Conservation (phyloP, 1,140 invertebrate species). For the Wiebesia pumilae region DNA sequence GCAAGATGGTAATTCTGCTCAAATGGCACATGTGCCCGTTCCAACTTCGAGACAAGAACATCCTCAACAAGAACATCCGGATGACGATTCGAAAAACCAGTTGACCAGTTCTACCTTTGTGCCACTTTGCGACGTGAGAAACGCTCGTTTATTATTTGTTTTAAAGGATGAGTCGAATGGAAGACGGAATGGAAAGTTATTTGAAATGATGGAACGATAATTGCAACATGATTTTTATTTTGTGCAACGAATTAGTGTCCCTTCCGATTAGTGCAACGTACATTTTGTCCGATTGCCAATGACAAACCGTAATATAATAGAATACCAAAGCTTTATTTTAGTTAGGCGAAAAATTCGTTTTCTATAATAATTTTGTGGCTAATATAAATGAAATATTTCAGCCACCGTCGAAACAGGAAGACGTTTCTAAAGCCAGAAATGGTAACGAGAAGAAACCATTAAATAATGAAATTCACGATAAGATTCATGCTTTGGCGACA, state of each 20-base stretch:
- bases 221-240: too few relatives aligned
- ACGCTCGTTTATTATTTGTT: not conserved
- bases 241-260: too few relatives aligned
- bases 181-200: too few relatives aligned
- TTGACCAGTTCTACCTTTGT: not conserved
- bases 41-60: not conserved
- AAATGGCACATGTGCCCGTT: not conserved
- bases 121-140: conserved; percentile 37
- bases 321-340: too few relatives aligned
- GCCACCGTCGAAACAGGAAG: conserved; percentile 17
- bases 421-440: not conserved
- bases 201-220: too few relatives aligned
- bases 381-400: conserved; percentile 37
- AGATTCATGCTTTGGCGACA: not conserved
- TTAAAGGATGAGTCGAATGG: not conserved
- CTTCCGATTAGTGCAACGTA: too few relatives aligned
- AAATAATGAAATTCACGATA: not conserved
- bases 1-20: conserved; percentile 58
- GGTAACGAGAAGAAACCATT: too few relatives aligned
- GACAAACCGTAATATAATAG: too few relatives aligned
- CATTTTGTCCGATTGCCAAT: too few relatives aligned
- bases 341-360: too few relatives aligned
- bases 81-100: not conserved
- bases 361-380: not conserved
- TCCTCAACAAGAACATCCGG: conserved; percentile 1